These are phyloP conservation scores for Actinia tenebrosa DNA, from an alignment of 64 coral and sea anemone species.

Conservation along the genomic window DNA sequence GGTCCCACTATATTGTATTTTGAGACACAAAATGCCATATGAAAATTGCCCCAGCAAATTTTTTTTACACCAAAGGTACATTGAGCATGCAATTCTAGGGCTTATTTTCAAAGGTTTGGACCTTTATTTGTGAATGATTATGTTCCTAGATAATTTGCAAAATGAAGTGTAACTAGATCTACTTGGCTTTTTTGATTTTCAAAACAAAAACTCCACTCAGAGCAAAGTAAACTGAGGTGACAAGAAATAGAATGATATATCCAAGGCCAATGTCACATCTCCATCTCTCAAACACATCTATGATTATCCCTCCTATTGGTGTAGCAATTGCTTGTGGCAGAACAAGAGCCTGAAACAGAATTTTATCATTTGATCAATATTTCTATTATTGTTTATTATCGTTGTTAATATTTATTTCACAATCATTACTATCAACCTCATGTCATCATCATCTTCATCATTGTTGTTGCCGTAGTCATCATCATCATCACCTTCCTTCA, in stretches of 20 bases:
- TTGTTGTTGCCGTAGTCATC: not conserved
- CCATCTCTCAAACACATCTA: conserved; percentile 94
- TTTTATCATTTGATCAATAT: conserved; percentile 21
- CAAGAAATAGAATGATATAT: conserved; percentile 96
- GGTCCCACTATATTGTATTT: too few species aligned
- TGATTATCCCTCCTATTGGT: conserved; percentile 87
- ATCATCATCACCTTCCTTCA: too few species aligned
- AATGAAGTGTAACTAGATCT: not conserved
- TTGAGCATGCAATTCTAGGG: too few species aligned
- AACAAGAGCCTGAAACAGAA: conserved; percentile 75
- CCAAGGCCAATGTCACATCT: conserved; percentile 95
- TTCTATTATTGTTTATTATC: too few species aligned
- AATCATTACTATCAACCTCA: not conserved
- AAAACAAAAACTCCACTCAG: conserved; percentile 97
- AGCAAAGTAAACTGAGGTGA: conserved; percentile 90
- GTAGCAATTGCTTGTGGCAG: conserved; percentile 97
- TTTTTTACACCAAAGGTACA: too few species aligned
- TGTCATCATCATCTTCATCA: too few species aligned
- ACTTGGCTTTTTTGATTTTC: conserved; percentile 97
- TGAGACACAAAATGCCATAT: too few species aligned
- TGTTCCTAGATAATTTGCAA: too few species aligned
- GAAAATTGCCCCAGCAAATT: too few species aligned
- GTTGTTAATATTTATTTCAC: too few species aligned
- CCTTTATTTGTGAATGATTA: too few species aligned
- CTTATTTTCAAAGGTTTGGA: too few species aligned